These are phyloP conservation scores for Pantelozetes paolii DNA, from an alignment of 2,888 invertebrate species.

Conservation along the genomic window DNA sequence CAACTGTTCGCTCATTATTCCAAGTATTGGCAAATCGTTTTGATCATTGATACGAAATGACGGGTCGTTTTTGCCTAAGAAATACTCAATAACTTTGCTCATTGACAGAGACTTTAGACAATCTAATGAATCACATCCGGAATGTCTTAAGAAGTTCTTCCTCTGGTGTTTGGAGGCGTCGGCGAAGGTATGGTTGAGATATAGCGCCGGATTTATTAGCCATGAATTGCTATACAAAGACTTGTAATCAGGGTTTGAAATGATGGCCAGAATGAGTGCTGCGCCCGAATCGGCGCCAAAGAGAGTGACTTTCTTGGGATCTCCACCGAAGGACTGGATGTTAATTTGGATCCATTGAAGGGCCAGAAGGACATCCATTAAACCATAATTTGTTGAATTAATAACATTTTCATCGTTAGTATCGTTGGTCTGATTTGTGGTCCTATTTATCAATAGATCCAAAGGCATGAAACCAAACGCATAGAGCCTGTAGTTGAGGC, in stretches of 20 bases:
- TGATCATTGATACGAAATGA: constrained; percentile 50
- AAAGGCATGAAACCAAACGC: constrained; percentile 62
- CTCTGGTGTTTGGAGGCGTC: constrained; percentile 43
- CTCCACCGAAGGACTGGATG: constrained; percentile 17
- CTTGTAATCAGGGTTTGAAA: constrained; percentile 19
- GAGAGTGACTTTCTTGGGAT: constrained; percentile 23
- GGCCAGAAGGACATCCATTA: constrained; percentile 19
- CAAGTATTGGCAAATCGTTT: constrained; percentile 49
- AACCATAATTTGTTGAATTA: constrained; percentile 26
- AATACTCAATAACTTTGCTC: constrained; percentile 44
- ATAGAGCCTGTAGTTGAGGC: constrained; percentile 20
- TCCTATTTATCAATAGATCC: constrained; percentile 62
- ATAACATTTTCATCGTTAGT: neutral
- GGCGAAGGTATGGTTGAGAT: constrained; percentile 44
- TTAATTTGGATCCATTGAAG: constrained; percentile 31
- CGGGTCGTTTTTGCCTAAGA: constrained; percentile 49
- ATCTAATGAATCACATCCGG: constrained; percentile 39
- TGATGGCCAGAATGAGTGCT: constrained; percentile 46
- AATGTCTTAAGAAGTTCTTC: constrained; percentile 32
- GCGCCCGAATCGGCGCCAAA: constrained; percentile 27
- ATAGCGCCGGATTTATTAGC: constrained; percentile 46
- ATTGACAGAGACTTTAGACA: constrained; percentile 43
- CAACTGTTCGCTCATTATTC: constrained; percentile 47
- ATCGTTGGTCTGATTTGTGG: constrained; percentile 60
- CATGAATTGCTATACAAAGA: constrained; percentile 44